Percentiles rank a stretch among this genome's conserved stretches.
Evolutionary conservation across 1,140 invertebrate genomes (phyloP).

Genomic region (Papilio polytes): DNA sequence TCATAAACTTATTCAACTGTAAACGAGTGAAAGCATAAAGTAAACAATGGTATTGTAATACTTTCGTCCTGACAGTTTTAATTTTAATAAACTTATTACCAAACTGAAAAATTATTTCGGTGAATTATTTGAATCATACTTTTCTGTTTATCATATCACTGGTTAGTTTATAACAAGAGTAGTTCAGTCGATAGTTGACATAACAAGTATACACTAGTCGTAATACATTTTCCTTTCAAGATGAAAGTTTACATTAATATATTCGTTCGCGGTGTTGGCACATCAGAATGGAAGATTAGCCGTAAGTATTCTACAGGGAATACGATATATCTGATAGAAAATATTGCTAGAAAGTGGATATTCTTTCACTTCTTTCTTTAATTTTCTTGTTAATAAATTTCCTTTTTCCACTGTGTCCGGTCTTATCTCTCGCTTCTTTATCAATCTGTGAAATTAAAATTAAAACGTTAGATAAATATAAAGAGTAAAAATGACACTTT

Average conservation of each 20-base stretch:
- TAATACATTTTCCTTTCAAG: neutral
- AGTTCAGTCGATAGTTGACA: too few species aligned
- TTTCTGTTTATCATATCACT: too few species aligned
- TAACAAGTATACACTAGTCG: neutral
- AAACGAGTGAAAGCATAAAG: neutral
- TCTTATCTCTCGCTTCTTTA: neutral
- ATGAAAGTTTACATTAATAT: constrained; percentile 8
- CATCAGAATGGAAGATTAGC: neutral
- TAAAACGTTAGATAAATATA: too few species aligned
- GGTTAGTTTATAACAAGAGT: too few species aligned
- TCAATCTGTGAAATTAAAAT: too few species aligned
- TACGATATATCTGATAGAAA: neutral
- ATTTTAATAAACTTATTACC: neutral
- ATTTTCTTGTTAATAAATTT: neutral
- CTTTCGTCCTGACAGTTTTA: neutral
- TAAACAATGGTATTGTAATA: constrained; percentile 5
- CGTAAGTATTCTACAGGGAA: constrained; percentile 8
- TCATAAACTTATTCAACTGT: constrained; percentile 13
- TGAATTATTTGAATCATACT: too few species aligned
- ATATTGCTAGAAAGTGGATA: neutral
- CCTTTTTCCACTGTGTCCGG: neutral
- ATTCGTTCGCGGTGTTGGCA: neutral
- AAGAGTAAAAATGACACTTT: too few species aligned
- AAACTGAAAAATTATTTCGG: neutral
- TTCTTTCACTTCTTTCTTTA: neutral